Evolutionary conservation across 53 echinoderm and acorn worm species (phyloP), one percentile per base, ranked within the genome.

Genomic region (Crossaster papposus): DNA sequence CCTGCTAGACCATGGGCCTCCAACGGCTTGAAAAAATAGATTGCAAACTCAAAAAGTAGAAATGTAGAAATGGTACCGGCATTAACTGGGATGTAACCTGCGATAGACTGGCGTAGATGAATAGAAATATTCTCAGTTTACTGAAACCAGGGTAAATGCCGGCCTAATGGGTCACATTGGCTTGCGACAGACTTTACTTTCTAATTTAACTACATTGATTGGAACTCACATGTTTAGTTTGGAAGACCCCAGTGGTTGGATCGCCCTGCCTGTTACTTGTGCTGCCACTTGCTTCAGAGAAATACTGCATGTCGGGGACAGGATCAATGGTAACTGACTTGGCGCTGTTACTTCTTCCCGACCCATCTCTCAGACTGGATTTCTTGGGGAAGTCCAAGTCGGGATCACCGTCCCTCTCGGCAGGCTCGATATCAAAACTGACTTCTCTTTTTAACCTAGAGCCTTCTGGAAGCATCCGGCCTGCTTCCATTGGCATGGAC

Each of bases 291-390:
- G 70, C 77, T 38, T 91, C 89, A 12, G 92, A 78, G 64, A 90
- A 92, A 52, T 90, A 92, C 30, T 79, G 71, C 20, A 80, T 93
- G 88, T 92, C 88, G 13, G 95, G 93, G 1, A 95, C 81, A 2
- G 95, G 95, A 89, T 95, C 95, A 33, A 95, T 95, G 72, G 92
- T 91, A 29, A 95, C 93, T 51, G 95, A 95, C 71, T 93, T 93
- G 1, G 92, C 92, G 33, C 91, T 92, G 44, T 93, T 86, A 52
- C 89, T 91, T 89, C 77, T 65, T 36, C 95, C 83, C 0, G 90
- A 90, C 11, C 81, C 93, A 30, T 53, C 90, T 65, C 93, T 93
- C 28, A 93, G 80, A 76, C 78, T 93, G 33, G 93, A 93, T 53
- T 90, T 93, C 82, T 80, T 90, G 20, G 90, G 89, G 36, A 64